Evolutionary conservation across 2,797 vertebrate species (phyloP).

Genomic region (Cyprinella venusta): DNA sequence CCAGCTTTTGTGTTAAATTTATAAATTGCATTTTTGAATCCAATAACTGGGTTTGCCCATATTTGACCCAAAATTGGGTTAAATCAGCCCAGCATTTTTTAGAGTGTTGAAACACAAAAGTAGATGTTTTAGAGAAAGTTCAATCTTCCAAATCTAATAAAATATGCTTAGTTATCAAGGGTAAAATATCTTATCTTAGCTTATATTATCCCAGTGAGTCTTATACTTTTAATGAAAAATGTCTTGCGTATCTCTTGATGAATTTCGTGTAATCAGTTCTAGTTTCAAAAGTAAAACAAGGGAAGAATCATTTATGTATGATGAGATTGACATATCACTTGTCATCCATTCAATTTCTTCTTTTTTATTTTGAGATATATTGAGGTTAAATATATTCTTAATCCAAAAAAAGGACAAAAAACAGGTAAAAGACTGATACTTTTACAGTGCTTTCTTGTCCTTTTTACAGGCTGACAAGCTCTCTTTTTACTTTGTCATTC

Average conservation of each 20-base stretch:
- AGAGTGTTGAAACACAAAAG: too few relatives aligned
- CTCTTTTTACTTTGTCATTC: constrained; percentile 2
- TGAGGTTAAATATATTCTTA: too few relatives aligned
- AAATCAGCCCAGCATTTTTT: too few relatives aligned
- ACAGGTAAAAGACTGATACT: background rate
- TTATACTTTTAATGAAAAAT: background rate
- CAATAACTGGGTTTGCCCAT: too few relatives aligned
- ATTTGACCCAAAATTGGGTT: too few relatives aligned
- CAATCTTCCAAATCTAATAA: too few relatives aligned
- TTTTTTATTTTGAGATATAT: too few relatives aligned
- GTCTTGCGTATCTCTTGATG: background rate
- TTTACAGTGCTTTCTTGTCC: background rate
- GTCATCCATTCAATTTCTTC: too few relatives aligned
- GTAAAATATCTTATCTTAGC: background rate
- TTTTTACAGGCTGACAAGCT: background rate
- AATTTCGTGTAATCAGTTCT: background rate
- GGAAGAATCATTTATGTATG: background rate
- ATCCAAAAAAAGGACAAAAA: too few relatives aligned
- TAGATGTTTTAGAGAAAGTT: too few relatives aligned
- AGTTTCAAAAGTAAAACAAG: background rate
- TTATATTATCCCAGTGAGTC: background rate
- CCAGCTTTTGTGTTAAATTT: too few relatives aligned
- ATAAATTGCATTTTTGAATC: too few relatives aligned
- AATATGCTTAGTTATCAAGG: background rate
- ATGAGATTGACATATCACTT: background rate